Evolutionary conservation across 2,113 vertebrate species (phyloP).

Genomic region (Cochlearius cochlearius): DNA sequence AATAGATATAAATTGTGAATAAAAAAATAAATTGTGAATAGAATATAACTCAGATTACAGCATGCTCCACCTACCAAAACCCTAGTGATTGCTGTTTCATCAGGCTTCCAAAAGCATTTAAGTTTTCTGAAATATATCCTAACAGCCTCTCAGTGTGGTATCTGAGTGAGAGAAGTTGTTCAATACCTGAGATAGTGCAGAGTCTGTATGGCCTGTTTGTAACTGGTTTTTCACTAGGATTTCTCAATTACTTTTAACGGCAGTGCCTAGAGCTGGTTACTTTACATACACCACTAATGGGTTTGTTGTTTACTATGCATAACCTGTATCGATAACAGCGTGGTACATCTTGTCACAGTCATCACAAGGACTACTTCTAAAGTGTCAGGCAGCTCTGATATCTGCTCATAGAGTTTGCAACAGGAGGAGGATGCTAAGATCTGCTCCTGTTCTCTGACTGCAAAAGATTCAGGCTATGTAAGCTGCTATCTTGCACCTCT

Average conservation of each 20-base stretch:
- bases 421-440: neutral
- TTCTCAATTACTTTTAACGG: neutral
- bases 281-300: neutral
- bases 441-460: neutral
- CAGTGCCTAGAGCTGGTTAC: neutral
- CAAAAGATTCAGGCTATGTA: neutral
- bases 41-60: neutral
- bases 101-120: neutral
- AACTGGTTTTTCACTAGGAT: neutral
- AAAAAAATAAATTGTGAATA: neutral
- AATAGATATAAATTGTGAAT: neutral
- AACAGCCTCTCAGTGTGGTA: neutral
- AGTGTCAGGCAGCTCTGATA: neutral
- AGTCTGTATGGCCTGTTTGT: neutral
- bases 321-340: neutral
- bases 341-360: neutral
- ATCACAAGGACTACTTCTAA: neutral
- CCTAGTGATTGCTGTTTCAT: neutral
- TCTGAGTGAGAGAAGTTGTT: neutral
- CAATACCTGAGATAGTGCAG: neutral
- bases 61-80: neutral
- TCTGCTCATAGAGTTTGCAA: neutral
- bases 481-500: neutral
- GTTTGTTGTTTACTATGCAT: fast-evolving
- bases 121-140: neutral